Conservation (phyloP, 2,888 invertebrate species). For the Ochlodes sylvanus region DNA sequence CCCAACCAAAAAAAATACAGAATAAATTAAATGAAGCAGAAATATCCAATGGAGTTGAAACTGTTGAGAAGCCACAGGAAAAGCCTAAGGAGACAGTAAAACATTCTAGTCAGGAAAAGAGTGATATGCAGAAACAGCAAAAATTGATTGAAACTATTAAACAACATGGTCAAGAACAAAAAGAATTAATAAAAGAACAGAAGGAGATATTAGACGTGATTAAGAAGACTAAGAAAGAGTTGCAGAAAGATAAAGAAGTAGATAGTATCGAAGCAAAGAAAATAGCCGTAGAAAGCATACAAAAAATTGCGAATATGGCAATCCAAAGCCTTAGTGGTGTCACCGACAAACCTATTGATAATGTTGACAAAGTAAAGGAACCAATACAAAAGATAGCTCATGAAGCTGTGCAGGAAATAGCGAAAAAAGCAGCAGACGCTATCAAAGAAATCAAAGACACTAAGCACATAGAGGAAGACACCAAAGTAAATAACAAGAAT, state of each 20-base stretch:
- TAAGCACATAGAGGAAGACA: constrained; percentile 49
- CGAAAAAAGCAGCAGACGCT: constrained; percentile 74
- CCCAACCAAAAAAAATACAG: constrained; percentile 69
- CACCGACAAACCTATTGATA: constrained; percentile 62
- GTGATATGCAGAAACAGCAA: constrained; percentile 71
- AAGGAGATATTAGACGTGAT: constrained; percentile 87
- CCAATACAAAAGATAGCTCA: constrained; percentile 63
- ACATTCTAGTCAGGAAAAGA: constrained; percentile 55
- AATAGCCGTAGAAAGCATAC: constrained; percentile 80
- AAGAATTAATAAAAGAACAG: constrained; percentile 88
- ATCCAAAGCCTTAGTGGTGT: constrained; percentile 75
- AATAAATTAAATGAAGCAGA: constrained; percentile 57
- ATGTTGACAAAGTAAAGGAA: constrained; percentile 51
- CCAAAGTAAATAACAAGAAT: constrained; percentile 27
- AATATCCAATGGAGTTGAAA: constrained; percentile 51
- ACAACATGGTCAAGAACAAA: constrained; percentile 88
- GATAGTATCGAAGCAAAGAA: constrained; percentile 77
- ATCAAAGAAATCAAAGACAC: constrained; percentile 76
- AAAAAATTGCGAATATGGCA: constrained; percentile 78
- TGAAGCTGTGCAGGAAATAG: constrained; percentile 78
- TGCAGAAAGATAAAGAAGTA: constrained; percentile 75
- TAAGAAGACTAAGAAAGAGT: constrained; percentile 82
- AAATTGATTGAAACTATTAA: constrained; percentile 87
- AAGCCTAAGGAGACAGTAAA: constrained; percentile 52
- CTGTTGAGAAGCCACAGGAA: constrained; percentile 51